A percentile compares a stretch with the other conserved stretches of the same genome.
Conservation (phyloP, 2,797 vertebrate genomes). For the Myripristis murdjan region DNA sequence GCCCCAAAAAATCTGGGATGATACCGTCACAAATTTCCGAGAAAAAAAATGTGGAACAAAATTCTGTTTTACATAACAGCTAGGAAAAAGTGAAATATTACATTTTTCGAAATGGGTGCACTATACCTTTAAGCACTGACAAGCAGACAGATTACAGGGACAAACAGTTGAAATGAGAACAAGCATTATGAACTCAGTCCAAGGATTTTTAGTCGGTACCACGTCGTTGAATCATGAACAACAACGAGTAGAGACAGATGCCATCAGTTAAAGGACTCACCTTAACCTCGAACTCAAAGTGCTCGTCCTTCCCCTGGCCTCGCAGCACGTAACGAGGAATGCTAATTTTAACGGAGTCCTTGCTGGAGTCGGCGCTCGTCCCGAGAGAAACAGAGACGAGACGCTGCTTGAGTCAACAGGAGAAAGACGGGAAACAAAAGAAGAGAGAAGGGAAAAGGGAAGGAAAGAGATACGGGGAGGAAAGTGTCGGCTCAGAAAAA, state of each 20-base stretch:
- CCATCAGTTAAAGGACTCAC: constrained; percentile 79
- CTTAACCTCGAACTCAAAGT: constrained; percentile 99
- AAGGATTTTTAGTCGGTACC: neutral
- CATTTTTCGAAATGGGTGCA: too few relatives aligned
- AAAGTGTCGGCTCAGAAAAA: constrained; percentile 10
- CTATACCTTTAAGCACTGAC: too few relatives aligned
- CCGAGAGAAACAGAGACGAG: constrained; percentile 64
- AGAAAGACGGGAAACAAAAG: neutral
- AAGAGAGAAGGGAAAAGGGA: neutral
- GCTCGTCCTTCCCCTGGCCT: constrained; percentile 97
- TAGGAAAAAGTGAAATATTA: too few relatives aligned
- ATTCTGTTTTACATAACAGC: too few relatives aligned
- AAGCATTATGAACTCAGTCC: too few relatives aligned
- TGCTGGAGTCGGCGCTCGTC: constrained; percentile 73
- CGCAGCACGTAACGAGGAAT: constrained; percentile 96
- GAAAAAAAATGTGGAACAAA: too few relatives aligned
- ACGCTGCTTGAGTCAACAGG: constrained; percentile 56
- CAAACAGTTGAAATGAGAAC: too few relatives aligned
- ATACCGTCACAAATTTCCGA: too few relatives aligned
- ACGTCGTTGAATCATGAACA: neutral
- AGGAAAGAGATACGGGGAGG: constrained; percentile 14
- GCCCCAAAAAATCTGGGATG: too few relatives aligned
- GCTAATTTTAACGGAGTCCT: constrained; percentile 91
- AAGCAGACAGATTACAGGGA: too few relatives aligned
- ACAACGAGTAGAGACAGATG: too few relatives aligned